Base-by-base conservation (phyloP, 2,888 invertebrate genomes). In the Catocala sponsa region DNA sequence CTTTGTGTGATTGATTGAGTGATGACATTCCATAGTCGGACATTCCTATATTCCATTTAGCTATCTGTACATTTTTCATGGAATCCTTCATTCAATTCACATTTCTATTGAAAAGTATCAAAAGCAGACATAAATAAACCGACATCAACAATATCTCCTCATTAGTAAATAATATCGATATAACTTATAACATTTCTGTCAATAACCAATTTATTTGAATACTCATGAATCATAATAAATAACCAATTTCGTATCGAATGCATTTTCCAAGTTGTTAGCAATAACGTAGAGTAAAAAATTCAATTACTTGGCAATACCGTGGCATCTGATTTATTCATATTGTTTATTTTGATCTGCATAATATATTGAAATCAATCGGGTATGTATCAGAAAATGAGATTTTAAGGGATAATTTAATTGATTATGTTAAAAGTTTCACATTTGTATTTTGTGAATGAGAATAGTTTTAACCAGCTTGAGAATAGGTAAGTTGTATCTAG, bases 171-270 rank as follows among this genome's bases (percentile, higher is more conserved):
- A 66, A 60, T 53, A 63, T 33, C 53, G 59, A 54, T 63, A 59
- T 65, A 43, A 48, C 44, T 49, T 61, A 56, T 53, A 57, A 70
- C 74, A 59, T 67, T 65, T 63, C 61, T 80, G 79, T 80, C 76
- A 78, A 79, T 77, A 76, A 59, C 70, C 78, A 81, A 83, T 84
- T 78, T 75, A 59, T 70, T 63, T 60, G 67, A 77, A 80, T 79
- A 81, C 81, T 79, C 81, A 83, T 85, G 83, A 84, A 84, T 86
- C 84, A 59, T 66, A 70, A 86, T 76, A 79, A 63, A 70, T 77
- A 77, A 81, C 73, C 74, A 76, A 81, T 83, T 83, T 80, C 69
- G 72, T 62, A 78, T 77, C 76, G 65, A 74, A 77, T 77, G 64
- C 68, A 65, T 66, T 76, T 76, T 58, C 55, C 49, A 68, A 70